Evolutionary conservation across 1,140 invertebrate species (phyloP).

Genomic region (Prorops nasuta): DNA sequence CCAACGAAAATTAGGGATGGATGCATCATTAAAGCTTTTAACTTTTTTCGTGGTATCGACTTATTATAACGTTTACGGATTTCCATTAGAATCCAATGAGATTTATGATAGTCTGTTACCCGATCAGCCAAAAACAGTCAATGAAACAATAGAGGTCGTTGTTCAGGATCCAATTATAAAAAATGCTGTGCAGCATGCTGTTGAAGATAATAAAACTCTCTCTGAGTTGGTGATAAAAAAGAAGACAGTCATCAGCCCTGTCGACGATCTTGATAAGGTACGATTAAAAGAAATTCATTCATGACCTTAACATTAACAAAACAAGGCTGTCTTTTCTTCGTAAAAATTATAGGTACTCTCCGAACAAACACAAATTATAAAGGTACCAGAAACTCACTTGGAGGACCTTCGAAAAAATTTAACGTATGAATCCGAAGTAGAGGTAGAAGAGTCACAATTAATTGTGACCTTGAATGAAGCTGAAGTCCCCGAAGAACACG

Average conservation of each 20-base stretch:
- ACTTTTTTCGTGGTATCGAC: too few species aligned
- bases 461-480: too few species aligned
- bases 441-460: too few species aligned
- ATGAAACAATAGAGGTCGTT: conserved; percentile 23
- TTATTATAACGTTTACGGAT: too few species aligned
- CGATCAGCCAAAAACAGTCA: conserved; percentile 18
- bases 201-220: conserved; percentile 21
- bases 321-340: not conserved
- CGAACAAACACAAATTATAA: conserved; percentile 36
- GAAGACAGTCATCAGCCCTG: conserved; percentile 23
- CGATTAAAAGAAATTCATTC: not conserved
- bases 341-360: conserved; percentile 33
- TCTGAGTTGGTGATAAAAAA: conserved; percentile 32
- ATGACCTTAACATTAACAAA: not conserved
- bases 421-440: conserved; percentile 14
- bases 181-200: conserved; percentile 21
- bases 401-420: conserved; percentile 27
- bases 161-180: conserved; percentile 30
- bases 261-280: conserved; percentile 20
- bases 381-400: conserved; percentile 28
- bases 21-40: too few species aligned
- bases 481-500: too few species aligned
- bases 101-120: conserved; percentile 20
- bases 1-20: too few species aligned
- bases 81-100: too few species aligned